phyloP scores from a whole-genome alignment of 2,797 vertebrate genomes.

The Parotocinclus haroldoi region DNA sequence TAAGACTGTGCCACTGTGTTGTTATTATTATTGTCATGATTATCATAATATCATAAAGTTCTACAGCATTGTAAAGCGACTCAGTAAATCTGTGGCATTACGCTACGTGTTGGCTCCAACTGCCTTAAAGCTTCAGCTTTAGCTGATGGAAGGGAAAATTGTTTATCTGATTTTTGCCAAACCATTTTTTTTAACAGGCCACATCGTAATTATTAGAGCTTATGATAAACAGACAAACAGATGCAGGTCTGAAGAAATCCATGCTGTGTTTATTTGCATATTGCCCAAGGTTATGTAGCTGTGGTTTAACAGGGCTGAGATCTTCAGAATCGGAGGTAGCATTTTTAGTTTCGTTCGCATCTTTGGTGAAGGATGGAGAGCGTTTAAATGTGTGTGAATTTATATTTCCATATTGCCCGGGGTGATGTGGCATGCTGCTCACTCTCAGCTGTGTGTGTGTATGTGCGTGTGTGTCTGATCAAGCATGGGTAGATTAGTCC shows the following conservation, averaged over 20 bases:
- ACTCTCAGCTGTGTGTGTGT: conserved; percentile 69
- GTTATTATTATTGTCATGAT: too few species aligned
- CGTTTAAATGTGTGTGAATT: conserved; percentile 20
- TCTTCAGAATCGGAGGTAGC: conserved; percentile 26
- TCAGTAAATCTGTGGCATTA: too few species aligned
- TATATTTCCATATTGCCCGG: conserved; percentile 75
- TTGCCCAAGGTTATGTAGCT: conserved; percentile 13
- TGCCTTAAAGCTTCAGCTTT: too few species aligned
- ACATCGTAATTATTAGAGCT: not conserved
- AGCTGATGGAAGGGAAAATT: too few species aligned
- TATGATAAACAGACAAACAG: not conserved
- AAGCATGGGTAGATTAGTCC: conserved; percentile 76
- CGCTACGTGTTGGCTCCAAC: too few species aligned
- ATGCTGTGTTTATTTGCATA: conserved; percentile 2
- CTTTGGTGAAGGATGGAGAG: conserved; percentile 9
- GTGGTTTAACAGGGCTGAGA: conserved; percentile 14
- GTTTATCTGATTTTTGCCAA: not conserved
- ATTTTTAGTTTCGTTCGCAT: conserved; percentile 20
- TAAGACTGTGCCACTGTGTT: too few species aligned
- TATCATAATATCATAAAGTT: too few species aligned
- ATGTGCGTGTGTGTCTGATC: conserved; percentile 59
- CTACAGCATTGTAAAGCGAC: too few species aligned
- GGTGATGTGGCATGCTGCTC: conserved; percentile 73
- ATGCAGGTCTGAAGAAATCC: not conserved
- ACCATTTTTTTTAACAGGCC: not conserved